Base-by-base conservation (phyloP, 2,113 vertebrate genomes). In the Nibea albiflora region DNA sequence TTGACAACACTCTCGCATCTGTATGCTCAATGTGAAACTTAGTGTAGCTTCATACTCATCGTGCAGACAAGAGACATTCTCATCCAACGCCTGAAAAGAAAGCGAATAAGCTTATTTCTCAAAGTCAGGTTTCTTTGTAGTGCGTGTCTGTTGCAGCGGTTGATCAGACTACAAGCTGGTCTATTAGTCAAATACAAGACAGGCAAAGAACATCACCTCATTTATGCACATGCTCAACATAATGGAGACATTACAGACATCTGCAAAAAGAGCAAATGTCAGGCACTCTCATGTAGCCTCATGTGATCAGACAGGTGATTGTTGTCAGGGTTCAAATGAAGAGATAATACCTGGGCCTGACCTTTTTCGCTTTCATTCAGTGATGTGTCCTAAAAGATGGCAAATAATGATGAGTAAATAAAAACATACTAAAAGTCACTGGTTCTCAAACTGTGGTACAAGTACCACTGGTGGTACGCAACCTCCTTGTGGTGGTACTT, bases 171-270 rank as follows among this genome's bases (percentile, higher is more conserved):
- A 15, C 75, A 62, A 39, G 46, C n/a, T 3, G 28, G 19, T 77
- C 67, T 63, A 62, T 84, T 75, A 31, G 7, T 72, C 62, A 72
- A 57, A 47, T 26, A 26, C 49, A 49, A 57, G 60, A 74, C 67
- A 69, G 68, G 50, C 60, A 61, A n/a, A 19, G 50, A 73, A 39
- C 35, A 39, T 57, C 39, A 46, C 26, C 62, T 50, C 35, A 73
- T 28, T 49, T 19, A 66, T 58, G 17, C 24, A 52, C 60, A 62
- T 39, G 49, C 24, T 58, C 19, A 31, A 11, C 31, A 52, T 24
- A 17, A 8, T 35, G 62, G 47, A 46, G 56, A 28, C 17, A 22
- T 50, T 73, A 35, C 4, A 63, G 5, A n/a, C 77, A 14, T 53
- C 60, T 54, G 50, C 61, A 49, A 49, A 46, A 31, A 9, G 2